Evolutionary conservation across 2,888 invertebrate genomes (phyloP), one percentile per base, ranked within the genome.

Genomic region (Sinotaia quadrata): DNA sequence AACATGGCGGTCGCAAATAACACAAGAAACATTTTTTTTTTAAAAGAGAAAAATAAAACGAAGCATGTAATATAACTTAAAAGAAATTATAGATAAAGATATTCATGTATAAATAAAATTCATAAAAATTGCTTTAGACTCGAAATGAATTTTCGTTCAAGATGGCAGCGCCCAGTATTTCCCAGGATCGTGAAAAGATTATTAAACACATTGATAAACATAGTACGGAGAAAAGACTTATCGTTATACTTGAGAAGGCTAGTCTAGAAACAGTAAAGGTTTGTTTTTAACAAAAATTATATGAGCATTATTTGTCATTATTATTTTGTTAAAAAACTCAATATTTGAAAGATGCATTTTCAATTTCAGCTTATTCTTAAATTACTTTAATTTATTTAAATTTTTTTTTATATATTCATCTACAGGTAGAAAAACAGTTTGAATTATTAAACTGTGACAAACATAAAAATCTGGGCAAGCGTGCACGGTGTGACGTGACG

Each of bases 231-330:
- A 96, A 97, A 88, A 93, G 98, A 60, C 90, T 98, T 27, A 95
- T 98, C 76, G 92, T 99, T 49, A 92, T 99, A 69, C 89, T 99
- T 66, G 98, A 98, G 90, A 93, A 94, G 69, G 97, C 98, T 4
- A 97, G 97, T 84, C 89, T 99, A 63, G 98, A 99, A 90, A 94
- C 96, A 52, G 96, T 97, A 0, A 98, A 98, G 91, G 97, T 97
- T n/a, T n/a, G n/a, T n/a, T 15, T 41, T 15, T 10, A 41, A 10
- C 15, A 10, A 41, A 10, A 41, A 41, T 15, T 15, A 15, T 41
- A 41, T 31, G 12, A 12, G 12, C 33, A 8, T 10, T 10, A 29
- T 57, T 37, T 59, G 7, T 59, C 41, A 37, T 24, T 34, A 18
- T 12, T n/a, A n/a, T n/a, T n/a, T n/a, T n/a, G n/a, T n/a, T n/a